Evolutionary conservation across 2,888 invertebrate species (phyloP).

Genomic region (Leptarthrus brevirostris): DNA sequence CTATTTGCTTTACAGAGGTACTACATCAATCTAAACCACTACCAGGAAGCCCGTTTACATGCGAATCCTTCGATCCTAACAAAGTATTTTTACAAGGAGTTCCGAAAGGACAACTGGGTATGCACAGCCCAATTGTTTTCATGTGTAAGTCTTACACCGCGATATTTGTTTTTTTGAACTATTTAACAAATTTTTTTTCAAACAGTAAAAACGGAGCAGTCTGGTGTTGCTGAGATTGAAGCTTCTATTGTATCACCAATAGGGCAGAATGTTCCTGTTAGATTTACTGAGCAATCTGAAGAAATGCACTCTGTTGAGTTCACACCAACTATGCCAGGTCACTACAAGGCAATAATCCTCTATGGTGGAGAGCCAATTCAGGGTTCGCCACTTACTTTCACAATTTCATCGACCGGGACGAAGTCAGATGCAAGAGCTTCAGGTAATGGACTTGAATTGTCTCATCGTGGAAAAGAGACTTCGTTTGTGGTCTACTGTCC

Average conservation of each 20-base stretch:
- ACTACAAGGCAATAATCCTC: slow-evolving; percentile 74
- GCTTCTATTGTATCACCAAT: slow-evolving; percentile 89
- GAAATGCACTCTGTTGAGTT: slow-evolving; percentile 81
- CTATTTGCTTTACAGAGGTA: slow-evolving; percentile 75
- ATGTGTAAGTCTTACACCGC: slow-evolving; percentile 81
- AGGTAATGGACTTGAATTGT: slow-evolving; percentile 76
- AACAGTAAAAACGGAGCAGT: slow-evolving; percentile 82
- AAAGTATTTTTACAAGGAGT: slow-evolving; percentile 83
- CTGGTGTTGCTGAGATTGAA: slow-evolving; percentile 86
- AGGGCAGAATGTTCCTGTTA: slow-evolving; percentile 84
- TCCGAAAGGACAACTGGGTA: slow-evolving; percentile 79
- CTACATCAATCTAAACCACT: slow-evolving; percentile 90
- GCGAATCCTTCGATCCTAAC: slow-evolving; percentile 90
- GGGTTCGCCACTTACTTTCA: slow-evolving; percentile 71
- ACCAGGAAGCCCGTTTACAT: slow-evolving; percentile 92
- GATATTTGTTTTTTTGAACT: too few relatives aligned
- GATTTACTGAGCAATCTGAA: slow-evolving; percentile 78
- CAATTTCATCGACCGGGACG: slow-evolving; percentile 72
- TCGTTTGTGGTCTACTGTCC: slow-evolving; percentile 74
- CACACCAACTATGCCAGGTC: slow-evolving; percentile 82
- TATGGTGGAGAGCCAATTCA: slow-evolving; percentile 75
- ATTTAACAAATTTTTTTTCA: too few relatives aligned
- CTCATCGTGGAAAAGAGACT: slow-evolving; percentile 78
- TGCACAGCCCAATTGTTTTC: slow-evolving; percentile 85
- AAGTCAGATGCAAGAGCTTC: slow-evolving; percentile 71